Evolutionary conservation across 2,797 vertebrate genomes (phyloP), one percentile per base, ranked within the genome.

Genomic region (Enteromius mattozi): DNA sequence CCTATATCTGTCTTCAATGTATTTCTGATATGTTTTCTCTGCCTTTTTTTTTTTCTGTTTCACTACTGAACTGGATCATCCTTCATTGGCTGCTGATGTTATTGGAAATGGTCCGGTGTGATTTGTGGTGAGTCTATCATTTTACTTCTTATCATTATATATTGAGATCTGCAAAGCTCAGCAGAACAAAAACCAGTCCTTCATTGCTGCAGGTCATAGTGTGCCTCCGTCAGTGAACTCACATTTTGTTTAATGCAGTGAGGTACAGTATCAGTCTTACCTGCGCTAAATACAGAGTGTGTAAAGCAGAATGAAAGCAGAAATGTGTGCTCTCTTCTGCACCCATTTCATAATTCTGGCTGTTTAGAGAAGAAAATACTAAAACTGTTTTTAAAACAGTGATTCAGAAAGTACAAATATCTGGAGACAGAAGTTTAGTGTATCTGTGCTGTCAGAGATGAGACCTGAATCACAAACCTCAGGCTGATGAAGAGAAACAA

Each of bases 91-190:
- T 80, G 78, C n/a, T 80, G 65, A 84, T 80, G 40, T 81, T 69
- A 24, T 19, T 51, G 84, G 21, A 74, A 81, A 84, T 61, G 35
- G 13, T 56, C 17, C 56, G n/a, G 10, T 63, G 49, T 69, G 24
- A 78, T 81, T 51, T 85, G n/a, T 83, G 88, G 88, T 89, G 81
- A 89, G 88, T 88, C 70, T 72, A 49, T 54, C 6, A 68, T 54
- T 68, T 84, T 77, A 33, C 14, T n/a, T 78, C 51, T 24, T 35
- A 51, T 86, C 30, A n/a, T 77, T n/a, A n/a, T 63, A 35, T 24
- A 61, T 12, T 63, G 40, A 69, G 54, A 54, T 83, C 40, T 33
- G 12, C 30, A 27, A 61, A 70, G 30, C 40, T 24, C 72, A 63
- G 68, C 24, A 71, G 61, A 35, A 45, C n/a, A 79, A 68, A 83